These are phyloP conservation scores for Vanessa cardui DNA, from an alignment of 2,888 invertebrate species.

Conservation along the genomic window DNA sequence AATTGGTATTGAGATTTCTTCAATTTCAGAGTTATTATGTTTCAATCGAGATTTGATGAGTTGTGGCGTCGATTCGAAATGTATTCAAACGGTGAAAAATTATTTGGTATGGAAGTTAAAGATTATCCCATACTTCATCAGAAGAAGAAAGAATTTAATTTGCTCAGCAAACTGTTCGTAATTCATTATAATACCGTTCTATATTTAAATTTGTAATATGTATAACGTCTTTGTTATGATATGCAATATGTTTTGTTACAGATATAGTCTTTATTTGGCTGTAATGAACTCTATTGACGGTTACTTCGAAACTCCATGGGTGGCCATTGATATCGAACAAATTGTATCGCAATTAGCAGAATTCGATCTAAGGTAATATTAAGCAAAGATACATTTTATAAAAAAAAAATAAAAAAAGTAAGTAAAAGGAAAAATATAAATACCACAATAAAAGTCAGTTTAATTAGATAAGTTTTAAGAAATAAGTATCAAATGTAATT, in stretches of 20 bases:
- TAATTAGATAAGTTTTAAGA: too few species aligned
- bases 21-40: constrained; percentile 84
- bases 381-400: neutral
- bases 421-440: too few species aligned
- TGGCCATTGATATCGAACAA: constrained; percentile 90
- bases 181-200: neutral
- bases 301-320: constrained; percentile 93
- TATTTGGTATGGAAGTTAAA: constrained; percentile 92
- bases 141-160: constrained; percentile 91
- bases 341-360: constrained; percentile 91
- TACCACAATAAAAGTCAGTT: too few species aligned
- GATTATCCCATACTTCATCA: constrained; percentile 91
- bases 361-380: constrained; percentile 87
- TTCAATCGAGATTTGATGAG: constrained; percentile 92
- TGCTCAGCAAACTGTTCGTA: constrained; percentile 90
- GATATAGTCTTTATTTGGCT: constrained; percentile 86
- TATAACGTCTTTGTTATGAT: neutral
- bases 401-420: neutral
- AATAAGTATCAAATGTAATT: too few species aligned
- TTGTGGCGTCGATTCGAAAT: constrained; percentile 91
- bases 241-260: constrained; percentile 45
- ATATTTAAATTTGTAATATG: neutral
- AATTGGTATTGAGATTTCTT: neutral
- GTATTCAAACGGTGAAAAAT: constrained; percentile 91
- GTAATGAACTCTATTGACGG: constrained; percentile 94